Evolutionary conservation across 2,113 vertebrate genomes (phyloP).

Genomic region (Gasterosteus nipponicus): DNA sequence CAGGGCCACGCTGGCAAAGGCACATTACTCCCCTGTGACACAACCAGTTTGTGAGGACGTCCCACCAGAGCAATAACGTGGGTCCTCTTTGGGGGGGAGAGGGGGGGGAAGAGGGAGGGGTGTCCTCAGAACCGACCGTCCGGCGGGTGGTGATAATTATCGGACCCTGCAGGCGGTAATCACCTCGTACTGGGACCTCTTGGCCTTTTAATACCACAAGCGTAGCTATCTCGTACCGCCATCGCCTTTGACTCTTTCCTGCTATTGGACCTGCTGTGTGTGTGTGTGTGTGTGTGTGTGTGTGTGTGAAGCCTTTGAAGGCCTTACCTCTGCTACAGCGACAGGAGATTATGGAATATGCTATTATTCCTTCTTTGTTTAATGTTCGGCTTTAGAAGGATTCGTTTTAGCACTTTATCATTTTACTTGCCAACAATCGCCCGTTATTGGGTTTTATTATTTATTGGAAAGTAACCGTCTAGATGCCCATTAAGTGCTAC

Average conservation of each 20-base stretch:
- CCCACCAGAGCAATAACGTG: constrained; percentile 9
- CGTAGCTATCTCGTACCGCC: constrained; percentile 46
- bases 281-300: constrained; percentile 18
- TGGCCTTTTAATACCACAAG: constrained; percentile 54
- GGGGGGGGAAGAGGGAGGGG: too few species aligned
- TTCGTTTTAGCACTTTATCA: not conserved
- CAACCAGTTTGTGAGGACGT: constrained; percentile 66
- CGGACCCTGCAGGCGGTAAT: constrained; percentile 40
- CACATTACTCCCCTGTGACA: constrained; percentile 72
- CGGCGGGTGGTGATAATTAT: constrained; percentile 60
- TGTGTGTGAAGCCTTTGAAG: constrained; percentile 6
- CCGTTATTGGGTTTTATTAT: not conserved
- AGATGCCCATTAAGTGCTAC: not conserved
- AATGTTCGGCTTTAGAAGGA: not conserved
- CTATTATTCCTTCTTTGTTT: not conserved
- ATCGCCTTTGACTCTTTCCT: constrained; percentile 25
- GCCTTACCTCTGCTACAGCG: not conserved
- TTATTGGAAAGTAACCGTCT: not conserved
- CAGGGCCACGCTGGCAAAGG: constrained; percentile 39
- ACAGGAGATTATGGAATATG: not conserved
- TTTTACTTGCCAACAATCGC: not conserved
- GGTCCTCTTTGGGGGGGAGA: constrained; percentile 26
- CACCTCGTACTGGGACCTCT: constrained; percentile 47
- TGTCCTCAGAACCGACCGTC: constrained; percentile 37
- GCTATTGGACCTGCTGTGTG: constrained; percentile 17